These are phyloP conservation scores for Drosophila ustulata DNA, from an alignment of 2,888 invertebrate genomes.

Conservation along the genomic window DNA sequence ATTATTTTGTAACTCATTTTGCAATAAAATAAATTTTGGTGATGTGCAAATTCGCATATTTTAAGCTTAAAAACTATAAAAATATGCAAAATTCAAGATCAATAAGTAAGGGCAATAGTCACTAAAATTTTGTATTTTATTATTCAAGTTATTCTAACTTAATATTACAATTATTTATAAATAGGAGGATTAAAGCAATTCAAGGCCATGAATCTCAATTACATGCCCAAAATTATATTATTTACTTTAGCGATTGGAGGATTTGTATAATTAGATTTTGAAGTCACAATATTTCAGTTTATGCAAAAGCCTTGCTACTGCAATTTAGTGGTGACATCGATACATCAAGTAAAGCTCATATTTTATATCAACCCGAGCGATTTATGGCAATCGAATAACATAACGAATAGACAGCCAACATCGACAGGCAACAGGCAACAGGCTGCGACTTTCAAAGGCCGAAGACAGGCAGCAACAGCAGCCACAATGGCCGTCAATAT, in stretches of 20 bases:
- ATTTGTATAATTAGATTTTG: neutral
- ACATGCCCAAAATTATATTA: no score
- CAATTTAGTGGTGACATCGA: neutral
- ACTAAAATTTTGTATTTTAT: no score
- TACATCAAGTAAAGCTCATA: constrained; percentile 25
- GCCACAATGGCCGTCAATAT: constrained; percentile 58
- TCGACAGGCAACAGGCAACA: constrained; percentile 37
- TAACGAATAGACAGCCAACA: constrained; percentile 55
- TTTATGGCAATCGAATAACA: constrained; percentile 53
- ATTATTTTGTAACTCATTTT: no score
- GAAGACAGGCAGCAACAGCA: constrained; percentile 29
- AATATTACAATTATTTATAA: no score
- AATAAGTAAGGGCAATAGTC: no score
- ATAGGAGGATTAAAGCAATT: no score
- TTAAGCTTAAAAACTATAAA: no score
- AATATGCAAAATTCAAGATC: no score
- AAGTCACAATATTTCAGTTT: neutral
- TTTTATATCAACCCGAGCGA: constrained; percentile 34
- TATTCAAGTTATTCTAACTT: no score
- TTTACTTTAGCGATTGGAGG: neutral
- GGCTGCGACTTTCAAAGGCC: constrained; percentile 42
- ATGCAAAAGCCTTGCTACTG: neutral
- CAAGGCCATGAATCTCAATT: no score
- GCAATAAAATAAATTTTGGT: no score
- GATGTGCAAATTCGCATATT: no score